These are phyloP conservation scores for Plebejus argus DNA, from an alignment of 2,888 invertebrate genomes.

Conservation along the genomic window DNA sequence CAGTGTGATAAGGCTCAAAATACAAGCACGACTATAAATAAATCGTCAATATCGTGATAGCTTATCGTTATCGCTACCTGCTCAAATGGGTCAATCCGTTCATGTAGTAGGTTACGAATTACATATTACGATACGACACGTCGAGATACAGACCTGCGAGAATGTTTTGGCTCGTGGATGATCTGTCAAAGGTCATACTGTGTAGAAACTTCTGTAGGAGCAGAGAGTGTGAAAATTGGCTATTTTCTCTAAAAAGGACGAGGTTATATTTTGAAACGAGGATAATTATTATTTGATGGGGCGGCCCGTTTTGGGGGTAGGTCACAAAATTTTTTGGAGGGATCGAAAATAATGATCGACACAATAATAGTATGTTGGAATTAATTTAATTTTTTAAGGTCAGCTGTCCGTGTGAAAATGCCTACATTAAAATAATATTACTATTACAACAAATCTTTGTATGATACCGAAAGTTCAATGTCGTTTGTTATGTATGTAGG, in stretches of 20 bases:
- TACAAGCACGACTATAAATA: background rate
- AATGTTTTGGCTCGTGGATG: background rate
- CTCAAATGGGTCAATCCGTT: background rate
- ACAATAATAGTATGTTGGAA: background rate
- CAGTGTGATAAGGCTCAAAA: too few species aligned
- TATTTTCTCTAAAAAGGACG: too few species aligned
- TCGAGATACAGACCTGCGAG: background rate
- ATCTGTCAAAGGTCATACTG: background rate
- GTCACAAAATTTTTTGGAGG: too few species aligned
- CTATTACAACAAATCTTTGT: background rate
- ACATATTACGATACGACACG: too few species aligned
- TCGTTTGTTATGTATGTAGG: background rate
- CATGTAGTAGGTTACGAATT: background rate
- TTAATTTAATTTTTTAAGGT: background rate
- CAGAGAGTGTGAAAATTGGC: too few species aligned
- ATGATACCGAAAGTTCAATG: slow-evolving; percentile 13
- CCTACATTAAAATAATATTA: background rate
- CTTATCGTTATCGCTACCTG: slow-evolving; percentile 15
- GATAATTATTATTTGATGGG: too few species aligned
- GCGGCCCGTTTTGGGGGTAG: too few species aligned
- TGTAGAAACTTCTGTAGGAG: too few species aligned
- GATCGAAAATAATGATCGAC: too few species aligned
- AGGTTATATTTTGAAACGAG: too few species aligned
- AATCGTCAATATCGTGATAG: background rate
- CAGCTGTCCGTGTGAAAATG: background rate